phyloP scores from a whole-genome alignment of 2,797 vertebrate genomes.

The Lophotriccus pileatus region DNA sequence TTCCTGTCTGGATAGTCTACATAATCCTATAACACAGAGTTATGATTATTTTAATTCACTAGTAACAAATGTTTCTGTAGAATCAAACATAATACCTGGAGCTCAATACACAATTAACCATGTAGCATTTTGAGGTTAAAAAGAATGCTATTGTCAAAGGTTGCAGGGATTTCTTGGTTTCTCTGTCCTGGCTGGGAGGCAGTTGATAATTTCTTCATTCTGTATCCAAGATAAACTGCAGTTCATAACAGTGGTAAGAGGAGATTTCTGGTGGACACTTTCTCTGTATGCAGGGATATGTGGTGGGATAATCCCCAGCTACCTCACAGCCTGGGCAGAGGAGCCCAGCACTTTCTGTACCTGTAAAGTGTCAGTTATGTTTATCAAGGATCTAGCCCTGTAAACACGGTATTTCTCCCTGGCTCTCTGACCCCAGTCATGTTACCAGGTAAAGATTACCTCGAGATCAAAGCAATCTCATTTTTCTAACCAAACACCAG shows the following conservation, averaged over 20 bases:
- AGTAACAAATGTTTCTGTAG: not conserved
- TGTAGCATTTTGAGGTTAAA: not conserved
- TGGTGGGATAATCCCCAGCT: not conserved
- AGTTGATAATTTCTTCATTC: not conserved
- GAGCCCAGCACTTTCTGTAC: not conserved
- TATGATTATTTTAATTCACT: not conserved
- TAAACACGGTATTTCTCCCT: not conserved
- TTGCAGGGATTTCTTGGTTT: not conserved
- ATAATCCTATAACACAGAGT: not conserved
- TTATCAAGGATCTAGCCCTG: not conserved
- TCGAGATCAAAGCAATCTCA: not conserved
- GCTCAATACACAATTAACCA: not conserved
- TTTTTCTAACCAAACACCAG: not conserved
- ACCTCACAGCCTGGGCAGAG: not conserved
- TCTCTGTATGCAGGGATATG: accelerated
- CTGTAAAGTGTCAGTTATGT: not conserved
- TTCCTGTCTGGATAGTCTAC: not conserved
- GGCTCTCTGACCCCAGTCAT: accelerated
- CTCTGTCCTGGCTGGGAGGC: not conserved
- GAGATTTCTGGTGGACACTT: not conserved
- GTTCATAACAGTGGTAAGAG: not conserved
- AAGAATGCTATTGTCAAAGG: not conserved
- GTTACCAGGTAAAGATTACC: not conserved
- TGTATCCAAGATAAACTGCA: not conserved
- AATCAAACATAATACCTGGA: not conserved